Conservation (phyloP, 2,113 vertebrate species). For the Ifrita kowaldi region DNA sequence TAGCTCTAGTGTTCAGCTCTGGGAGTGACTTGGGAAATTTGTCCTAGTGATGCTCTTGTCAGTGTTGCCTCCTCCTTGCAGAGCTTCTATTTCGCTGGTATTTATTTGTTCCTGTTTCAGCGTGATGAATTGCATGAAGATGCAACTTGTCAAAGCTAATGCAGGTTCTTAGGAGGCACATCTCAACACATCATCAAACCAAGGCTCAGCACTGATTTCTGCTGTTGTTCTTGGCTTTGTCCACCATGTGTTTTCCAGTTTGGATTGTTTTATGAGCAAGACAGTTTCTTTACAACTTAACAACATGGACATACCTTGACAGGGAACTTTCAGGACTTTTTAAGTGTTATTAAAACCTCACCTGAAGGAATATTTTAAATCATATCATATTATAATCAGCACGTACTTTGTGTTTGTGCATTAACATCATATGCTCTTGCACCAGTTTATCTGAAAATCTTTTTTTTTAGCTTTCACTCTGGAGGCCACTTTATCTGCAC, state of each 20-base stretch:
- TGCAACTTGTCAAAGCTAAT: not conserved
- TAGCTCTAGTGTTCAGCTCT: not conserved
- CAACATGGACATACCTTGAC: slow-evolving; percentile 29
- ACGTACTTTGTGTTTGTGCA: not conserved
- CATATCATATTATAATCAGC: slow-evolving; percentile 30
- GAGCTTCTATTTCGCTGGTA: not conserved
- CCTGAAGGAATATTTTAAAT: slow-evolving; percentile 41
- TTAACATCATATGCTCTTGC: not conserved
- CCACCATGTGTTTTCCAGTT: not conserved
- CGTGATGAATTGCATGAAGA: not conserved
- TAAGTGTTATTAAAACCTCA: slow-evolving; percentile 26
- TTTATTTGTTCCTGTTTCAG: not conserved
- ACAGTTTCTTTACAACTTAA: slow-evolving; percentile 3
- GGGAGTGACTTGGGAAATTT: slow-evolving; percentile 22
- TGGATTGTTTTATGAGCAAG: not conserved
- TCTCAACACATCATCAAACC: not conserved
- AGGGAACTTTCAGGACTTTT: slow-evolving; percentile 45
- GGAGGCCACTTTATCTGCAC: not conserved
- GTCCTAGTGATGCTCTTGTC: slow-evolving; percentile 14
- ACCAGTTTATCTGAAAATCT: not conserved
- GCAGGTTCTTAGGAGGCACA: not conserved
- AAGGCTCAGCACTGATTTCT: not conserved
- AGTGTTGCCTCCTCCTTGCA: not conserved
- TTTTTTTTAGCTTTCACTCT: not conserved
- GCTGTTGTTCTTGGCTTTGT: slow-evolving; percentile 40